Base-by-base conservation (phyloP, 35 echinoderm and acorn worm species). In the Diadema setosum region DNA sequence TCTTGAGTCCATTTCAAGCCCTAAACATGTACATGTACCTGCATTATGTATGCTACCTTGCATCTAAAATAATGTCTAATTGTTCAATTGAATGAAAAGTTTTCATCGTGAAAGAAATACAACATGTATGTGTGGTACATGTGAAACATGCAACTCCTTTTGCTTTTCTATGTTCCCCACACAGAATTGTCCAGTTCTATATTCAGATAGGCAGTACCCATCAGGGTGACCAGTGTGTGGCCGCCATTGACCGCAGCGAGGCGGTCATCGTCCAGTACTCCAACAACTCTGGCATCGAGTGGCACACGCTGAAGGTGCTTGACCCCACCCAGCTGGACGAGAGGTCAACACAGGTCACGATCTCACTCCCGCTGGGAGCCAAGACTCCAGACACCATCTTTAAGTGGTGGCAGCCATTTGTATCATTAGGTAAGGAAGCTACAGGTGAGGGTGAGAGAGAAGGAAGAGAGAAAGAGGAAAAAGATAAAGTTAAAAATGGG, bases 171-270 rank as follows among this genome's bases (percentile, higher is more conserved):
- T n/a, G n/a, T n/a, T n/a, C 37, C 20, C 1, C 30, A 67, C 36
- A 20, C 78, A 98, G 95, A 43, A 94, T 98, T 20, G 67, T 94
- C 2, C 91, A 98, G 81, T 98, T 98, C 52, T 98, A 88, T 49
- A 69, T 98, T 36, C 93, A 81, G 43, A 98, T 98, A 43, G 95
- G 95, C 20, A 94, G 85, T 39, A 20, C 60, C 2, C 15, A 87
- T 33, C 29, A 30, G 31, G 85, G 81, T n/a, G 58, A 43, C 21
- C 81, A 45, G 3, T 98, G 95, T 49, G 46, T 59, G 12, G 80
- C 69, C 9, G 91, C 95, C 31, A 86, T 63, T 0, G 61, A 63
- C 48, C 88, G 83, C 32, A 76, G 84, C 55, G 95, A 98, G 82
- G 85, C 87, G 0, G 81, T 98, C 39, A 91, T 98, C 32, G 84